Percentiles rank a stretch among this genome's conserved stretches.
phyloP scores from a whole-genome alignment of 2,888 invertebrate genomes.

The Euclidia mi region DNA sequence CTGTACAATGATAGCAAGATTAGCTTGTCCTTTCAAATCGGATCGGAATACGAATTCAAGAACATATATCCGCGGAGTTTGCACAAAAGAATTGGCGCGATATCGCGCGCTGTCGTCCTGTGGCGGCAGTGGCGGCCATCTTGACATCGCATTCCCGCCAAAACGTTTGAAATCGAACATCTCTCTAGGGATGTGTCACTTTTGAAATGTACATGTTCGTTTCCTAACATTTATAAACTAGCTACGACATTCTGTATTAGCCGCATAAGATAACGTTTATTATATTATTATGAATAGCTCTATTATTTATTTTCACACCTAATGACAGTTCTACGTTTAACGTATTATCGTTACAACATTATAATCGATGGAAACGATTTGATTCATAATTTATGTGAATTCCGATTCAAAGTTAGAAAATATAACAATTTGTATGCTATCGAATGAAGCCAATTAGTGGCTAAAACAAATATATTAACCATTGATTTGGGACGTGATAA shows the following conservation, averaged over 20 bases:
- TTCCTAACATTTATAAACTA: constrained; percentile 46
- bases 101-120: constrained; percentile 76
- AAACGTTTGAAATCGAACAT: constrained; percentile 84
- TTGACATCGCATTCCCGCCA: constrained; percentile 74
- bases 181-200: constrained; percentile 75
- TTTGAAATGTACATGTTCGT: constrained; percentile 55
- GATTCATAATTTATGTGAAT: constrained; percentile 34
- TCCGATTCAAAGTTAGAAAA: constrained; percentile 24
- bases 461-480: constrained; percentile 24
- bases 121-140: constrained; percentile 70
- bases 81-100: constrained; percentile 87
- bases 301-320: constrained; percentile 5
- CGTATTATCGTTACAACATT: neutral
- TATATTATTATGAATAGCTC: constrained; percentile 15
- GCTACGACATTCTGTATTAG: constrained; percentile 26
- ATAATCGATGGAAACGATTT: constrained; percentile 1
- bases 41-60: constrained; percentile 77
- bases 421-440: constrained; percentile 38
- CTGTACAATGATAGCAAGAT: constrained; percentile 78
- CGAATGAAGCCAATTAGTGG: constrained; percentile 29
- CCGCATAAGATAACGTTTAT: constrained; percentile 11
- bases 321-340: neutral
- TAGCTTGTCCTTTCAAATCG: constrained; percentile 82
- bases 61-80: constrained; percentile 78
- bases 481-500: constrained; percentile 27